Conservation (phyloP, 2,113 vertebrate species). For the Carassius carassius region DNA sequence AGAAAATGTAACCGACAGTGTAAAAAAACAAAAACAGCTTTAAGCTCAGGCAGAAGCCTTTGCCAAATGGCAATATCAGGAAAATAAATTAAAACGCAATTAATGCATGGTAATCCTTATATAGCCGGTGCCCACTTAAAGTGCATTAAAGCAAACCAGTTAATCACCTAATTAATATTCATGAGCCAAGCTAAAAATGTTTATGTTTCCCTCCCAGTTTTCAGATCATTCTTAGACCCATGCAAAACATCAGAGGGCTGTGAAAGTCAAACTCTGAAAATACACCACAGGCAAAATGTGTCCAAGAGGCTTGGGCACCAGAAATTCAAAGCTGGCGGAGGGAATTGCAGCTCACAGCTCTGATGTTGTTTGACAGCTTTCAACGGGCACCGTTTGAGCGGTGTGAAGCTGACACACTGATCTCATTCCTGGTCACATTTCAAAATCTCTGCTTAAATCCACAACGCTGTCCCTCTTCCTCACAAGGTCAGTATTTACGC, state of each 20-base stretch:
- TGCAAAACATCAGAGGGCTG: background rate
- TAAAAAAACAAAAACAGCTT: background rate
- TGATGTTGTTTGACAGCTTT: slow-evolving; percentile 50
- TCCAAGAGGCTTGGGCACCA: background rate
- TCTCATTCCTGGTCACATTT: slow-evolving; percentile 39
- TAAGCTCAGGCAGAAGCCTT: background rate
- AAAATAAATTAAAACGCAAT: background rate
- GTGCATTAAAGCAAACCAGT: background rate
- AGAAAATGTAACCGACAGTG: background rate
- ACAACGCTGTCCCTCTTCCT: background rate
- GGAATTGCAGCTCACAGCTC: slow-evolving; percentile 19
- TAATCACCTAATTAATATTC: slow-evolving; percentile 13
- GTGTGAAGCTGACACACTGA: slow-evolving; percentile 45
- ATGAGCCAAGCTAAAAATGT: background rate
- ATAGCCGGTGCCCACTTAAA: background rate
- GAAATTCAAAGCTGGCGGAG: background rate
- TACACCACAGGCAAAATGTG: slow-evolving; percentile 8
- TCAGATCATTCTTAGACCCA: background rate
- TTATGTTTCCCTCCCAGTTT: background rate
- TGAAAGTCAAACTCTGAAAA: slow-evolving; percentile 21
- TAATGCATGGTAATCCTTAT: background rate
- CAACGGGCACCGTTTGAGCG: slow-evolving; percentile 14
- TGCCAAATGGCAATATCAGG: background rate
- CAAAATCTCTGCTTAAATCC: slow-evolving; percentile 11
- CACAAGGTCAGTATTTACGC: slow-evolving; percentile 71